Percentiles rank a stretch among this genome's conserved stretches.
These are phyloP conservation scores for Amphipyra berbera DNA, from an alignment of 2,888 invertebrate species.

Conservation along the genomic window DNA sequence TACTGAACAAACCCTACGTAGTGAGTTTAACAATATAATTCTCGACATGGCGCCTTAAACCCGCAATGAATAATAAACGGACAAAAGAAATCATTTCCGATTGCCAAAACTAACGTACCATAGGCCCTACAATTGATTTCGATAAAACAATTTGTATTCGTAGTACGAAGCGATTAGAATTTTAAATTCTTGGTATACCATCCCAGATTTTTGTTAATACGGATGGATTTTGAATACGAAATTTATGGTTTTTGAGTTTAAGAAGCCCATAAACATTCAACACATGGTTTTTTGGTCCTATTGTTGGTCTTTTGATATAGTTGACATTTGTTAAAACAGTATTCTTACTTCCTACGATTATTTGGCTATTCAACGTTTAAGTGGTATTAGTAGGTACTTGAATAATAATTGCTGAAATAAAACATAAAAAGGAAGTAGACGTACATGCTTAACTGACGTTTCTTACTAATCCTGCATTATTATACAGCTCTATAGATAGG, in stretches of 20 bases:
- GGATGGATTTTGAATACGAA: constrained; percentile 76
- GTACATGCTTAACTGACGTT: constrained; percentile 31
- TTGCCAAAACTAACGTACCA: constrained; percentile 69
- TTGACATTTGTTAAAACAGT: constrained; percentile 33
- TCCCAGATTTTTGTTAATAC: constrained; percentile 82
- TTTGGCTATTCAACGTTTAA: constrained; percentile 39
- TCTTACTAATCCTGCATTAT: constrained; percentile 27
- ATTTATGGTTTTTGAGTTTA: constrained; percentile 64
- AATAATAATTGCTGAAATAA: constrained; percentile 45
- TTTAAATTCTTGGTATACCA: constrained; percentile 73
- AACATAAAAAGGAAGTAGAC: constrained; percentile 42
- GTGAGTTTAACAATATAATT: constrained; percentile 57
- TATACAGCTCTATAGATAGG: constrained; percentile 21
- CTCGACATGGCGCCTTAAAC: constrained; percentile 61
- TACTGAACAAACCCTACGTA: constrained; percentile 47
- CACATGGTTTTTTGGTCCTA: constrained; percentile 54
- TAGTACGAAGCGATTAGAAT: constrained; percentile 62
- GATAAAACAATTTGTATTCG: constrained; percentile 71
- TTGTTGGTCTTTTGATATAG: constrained; percentile 58
- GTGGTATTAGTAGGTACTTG: constrained; percentile 7
- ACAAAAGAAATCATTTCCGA: constrained; percentile 72
- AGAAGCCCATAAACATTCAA: constrained; percentile 64
- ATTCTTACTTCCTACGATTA: constrained; percentile 46
- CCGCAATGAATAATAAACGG: constrained; percentile 68
- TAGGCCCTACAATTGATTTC: constrained; percentile 61